Conservation (phyloP, 2,113 vertebrate species). For the Daphoenositta chrysoptera region DNA sequence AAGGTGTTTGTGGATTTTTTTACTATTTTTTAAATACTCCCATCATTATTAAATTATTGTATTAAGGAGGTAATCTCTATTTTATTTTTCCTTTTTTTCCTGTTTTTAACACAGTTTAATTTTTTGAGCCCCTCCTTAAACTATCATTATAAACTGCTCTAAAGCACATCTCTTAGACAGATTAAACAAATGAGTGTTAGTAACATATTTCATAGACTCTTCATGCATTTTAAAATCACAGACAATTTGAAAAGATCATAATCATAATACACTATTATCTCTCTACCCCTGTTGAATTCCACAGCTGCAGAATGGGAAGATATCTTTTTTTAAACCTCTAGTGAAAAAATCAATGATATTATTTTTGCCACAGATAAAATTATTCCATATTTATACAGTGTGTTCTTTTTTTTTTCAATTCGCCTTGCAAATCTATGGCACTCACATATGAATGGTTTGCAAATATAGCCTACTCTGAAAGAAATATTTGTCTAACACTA, state of each 20-base stretch:
- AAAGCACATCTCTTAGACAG: background rate
- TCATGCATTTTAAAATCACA: background rate
- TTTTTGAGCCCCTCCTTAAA: background rate
- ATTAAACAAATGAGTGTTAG: background rate
- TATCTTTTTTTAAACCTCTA: background rate
- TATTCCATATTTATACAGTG: background rate
- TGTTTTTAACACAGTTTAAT: background rate
- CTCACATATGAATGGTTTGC: background rate
- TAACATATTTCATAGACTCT: background rate
- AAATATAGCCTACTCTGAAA: background rate
- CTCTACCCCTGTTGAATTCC: background rate
- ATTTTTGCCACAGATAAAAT: background rate
- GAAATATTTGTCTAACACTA: background rate
- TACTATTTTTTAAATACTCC: background rate
- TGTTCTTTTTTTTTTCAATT: background rate
- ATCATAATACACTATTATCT: background rate
- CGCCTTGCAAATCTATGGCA: background rate
- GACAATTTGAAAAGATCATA: background rate
- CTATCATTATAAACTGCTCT: background rate
- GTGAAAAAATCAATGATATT: background rate
- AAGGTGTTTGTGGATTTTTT: background rate
- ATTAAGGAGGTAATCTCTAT: background rate
- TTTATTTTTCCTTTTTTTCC: background rate
- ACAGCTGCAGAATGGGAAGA: background rate
- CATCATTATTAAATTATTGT: background rate